Percentiles rank a stretch among this genome's conserved stretches.
phyloP scores from a whole-genome alignment of 2,888 invertebrate genomes.

The Idaea dimidiata region DNA sequence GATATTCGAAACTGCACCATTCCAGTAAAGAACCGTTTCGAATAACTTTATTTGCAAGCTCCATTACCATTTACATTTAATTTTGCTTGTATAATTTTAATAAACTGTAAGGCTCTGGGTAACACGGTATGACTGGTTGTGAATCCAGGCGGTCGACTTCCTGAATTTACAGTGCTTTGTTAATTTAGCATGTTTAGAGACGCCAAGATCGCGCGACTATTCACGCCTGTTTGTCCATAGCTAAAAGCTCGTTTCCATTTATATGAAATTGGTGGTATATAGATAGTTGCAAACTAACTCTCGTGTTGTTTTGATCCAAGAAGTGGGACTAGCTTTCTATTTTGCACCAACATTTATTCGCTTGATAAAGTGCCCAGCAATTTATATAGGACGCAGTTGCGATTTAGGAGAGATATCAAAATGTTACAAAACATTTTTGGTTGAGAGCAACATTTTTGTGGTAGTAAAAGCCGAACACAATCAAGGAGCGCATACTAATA shows the following conservation, averaged over 20 bases:
- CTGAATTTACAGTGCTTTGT: no score
- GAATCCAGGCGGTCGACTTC: no score
- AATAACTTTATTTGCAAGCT: neutral
- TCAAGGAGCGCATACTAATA: no score
- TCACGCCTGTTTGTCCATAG: slow-evolving; percentile 1
- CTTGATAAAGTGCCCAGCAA: slow-evolving; percentile 21
- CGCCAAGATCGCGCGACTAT: neutral
- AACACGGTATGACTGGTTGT: no score
- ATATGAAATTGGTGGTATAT: slow-evolving; percentile 36
- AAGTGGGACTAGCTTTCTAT: slow-evolving; percentile 43
- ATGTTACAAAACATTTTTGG: neutral
- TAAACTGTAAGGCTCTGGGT: no score
- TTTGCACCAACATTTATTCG: slow-evolving; percentile 25
- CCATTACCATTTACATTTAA: no score
- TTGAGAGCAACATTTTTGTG: neutral
- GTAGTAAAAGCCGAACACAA: no score
- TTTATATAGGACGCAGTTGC: slow-evolving; percentile 20
- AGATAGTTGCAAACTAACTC: slow-evolving; percentile 18
- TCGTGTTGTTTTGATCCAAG: slow-evolving; percentile 30
- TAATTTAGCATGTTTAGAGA: neutral
- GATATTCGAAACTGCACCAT: slow-evolving; percentile 1
- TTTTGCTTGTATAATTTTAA: no score
- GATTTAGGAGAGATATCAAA: slow-evolving; percentile 7
- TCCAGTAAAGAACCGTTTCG: slow-evolving; percentile 17
- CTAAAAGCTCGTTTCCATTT: slow-evolving; percentile 30